Base-by-base conservation (phyloP, 2,113 vertebrate species). In the Sylvicapra grimmia region DNA sequence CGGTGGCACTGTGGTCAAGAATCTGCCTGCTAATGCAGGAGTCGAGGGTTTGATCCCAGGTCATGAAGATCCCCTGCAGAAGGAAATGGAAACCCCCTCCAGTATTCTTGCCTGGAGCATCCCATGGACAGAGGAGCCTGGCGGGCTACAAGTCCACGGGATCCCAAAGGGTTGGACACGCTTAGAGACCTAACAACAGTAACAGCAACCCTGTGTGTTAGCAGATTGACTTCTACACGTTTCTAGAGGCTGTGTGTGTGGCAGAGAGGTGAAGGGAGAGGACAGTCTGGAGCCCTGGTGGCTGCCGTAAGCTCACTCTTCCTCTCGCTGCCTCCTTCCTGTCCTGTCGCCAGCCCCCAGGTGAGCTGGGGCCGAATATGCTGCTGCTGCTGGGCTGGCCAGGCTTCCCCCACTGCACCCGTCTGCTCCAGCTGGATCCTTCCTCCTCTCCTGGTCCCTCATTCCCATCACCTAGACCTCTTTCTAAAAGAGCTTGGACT, bases 321-420 rank as follows among this genome's bases (percentile, higher is more conserved):
- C 0, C n/a, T 25, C 49, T 31, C 5, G 0, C 3, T 0, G 14
- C 27, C 25, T 21, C 56, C 51, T 15, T 75, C 19, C 36, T 6
- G 19, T 15, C 53, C 27, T 9, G 88, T 14, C 33, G 12, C 27
- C 25, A 15, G 79, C 51, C 18, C 40, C 29, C 19, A 2, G 31
- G 47, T 14, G 54, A 40, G 27, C 0, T 14, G n/a, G 44, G 29
- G 16, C 49, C 6, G 12, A 9, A 2, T 1, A 6, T 5, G 0
- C 21, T 0, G 2, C 0, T 9, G 0, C 12, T 0, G 18, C n/a
- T 27, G 6, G 0, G 15, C 19, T 1, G 0, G 33, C 21, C 18
- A 5, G 1, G 31, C 3, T n/a, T 15, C 25, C 31, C 11, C 0
- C 36, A 27, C 0, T 2, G 0, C 4, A 3, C 9, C 3, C 1